Evolutionary conservation across 2,113 vertebrate species (phyloP), one percentile per base, ranked within the genome.

Genomic region (Stegostoma tigrinum): DNA sequence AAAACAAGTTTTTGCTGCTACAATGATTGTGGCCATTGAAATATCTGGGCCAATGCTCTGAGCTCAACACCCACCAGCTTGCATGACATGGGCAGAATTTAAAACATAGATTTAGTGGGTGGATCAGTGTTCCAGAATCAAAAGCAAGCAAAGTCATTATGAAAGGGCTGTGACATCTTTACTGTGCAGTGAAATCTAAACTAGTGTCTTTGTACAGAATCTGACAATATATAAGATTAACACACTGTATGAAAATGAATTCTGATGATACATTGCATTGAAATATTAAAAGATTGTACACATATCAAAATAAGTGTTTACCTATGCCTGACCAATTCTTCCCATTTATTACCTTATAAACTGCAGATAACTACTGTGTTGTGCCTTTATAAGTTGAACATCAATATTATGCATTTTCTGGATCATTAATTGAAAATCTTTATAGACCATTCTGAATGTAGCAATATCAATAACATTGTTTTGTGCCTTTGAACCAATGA

Each of bases 351-450:
- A n/a, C 78, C 17, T n/a, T 80, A 55, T 89, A 48, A 89, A 89
- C 21, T 55, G 19, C 24, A 89, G 27, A 61, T 89, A 93, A 61
- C 17, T 61, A 7, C 61, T n/a, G 61, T 64, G 23, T 66, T 64
- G 89, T 38, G 61, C 38, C 30, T 66, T 4, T 34, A 66, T 66
- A 66, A 93, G 66, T 19, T 64, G 61, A 61, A 23, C 34, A 91
- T 64, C 55, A 91, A n/a, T 91, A 93, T 7, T 66, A n/a, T 66
- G 24, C 34, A n/a, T 93, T 93, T 93, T 89, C 86, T 89, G 48
- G 52, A 89, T 48, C 86, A 89, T 89, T 61, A 64, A 64, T 21
- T 93, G 61, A 93, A 93, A 93, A 93, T 38, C 15, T 93, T 93
- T 89, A 27, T 17, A 30, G 15, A 66, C 61, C 24, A 66, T 66